Conservation (phyloP, 2,888 invertebrate species). For the Itoplectis maculator region DNA sequence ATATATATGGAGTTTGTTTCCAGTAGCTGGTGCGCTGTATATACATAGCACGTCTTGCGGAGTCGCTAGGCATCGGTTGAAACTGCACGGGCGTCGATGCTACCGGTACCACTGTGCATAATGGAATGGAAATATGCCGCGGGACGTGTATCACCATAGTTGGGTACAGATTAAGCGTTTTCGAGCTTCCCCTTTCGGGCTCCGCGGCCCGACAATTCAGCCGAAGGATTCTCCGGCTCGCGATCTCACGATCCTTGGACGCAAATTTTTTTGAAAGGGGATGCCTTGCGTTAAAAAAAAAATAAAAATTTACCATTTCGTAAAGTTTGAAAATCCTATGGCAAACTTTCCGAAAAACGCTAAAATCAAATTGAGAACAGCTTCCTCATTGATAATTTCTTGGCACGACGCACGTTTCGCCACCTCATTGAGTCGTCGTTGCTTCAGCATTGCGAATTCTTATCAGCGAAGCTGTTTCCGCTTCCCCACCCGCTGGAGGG, state of each 20-base stretch:
- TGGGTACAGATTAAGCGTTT: constrained; percentile 82
- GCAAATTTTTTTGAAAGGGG: no score
- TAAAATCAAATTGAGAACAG: no score
- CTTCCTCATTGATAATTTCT: no score
- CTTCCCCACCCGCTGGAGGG: constrained; percentile 18
- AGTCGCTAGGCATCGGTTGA: constrained; percentile 71
- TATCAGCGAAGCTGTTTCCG: constrained; percentile 54
- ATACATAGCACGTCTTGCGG: constrained; percentile 45
- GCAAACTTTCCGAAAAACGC: no score
- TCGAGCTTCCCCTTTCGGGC: constrained; percentile 75
- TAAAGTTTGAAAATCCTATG: no score
- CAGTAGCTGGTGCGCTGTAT: background rate
- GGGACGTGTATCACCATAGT: constrained; percentile 82
- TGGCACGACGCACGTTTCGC: background rate
- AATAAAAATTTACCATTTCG: no score
- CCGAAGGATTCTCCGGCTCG: constrained; percentile 70
- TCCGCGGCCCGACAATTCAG: constrained; percentile 74
- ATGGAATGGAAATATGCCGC: constrained; percentile 83
- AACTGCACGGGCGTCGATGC: constrained; percentile 74
- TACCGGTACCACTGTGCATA: constrained; percentile 79
- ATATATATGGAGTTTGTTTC: constrained; percentile 7
- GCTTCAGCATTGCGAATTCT: constrained; percentile 20
- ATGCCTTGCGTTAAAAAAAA: no score
- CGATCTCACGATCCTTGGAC: background rate
- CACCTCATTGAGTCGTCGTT: constrained; percentile 26